Evolutionary conservation across 2,888 invertebrate genomes (phyloP).

Genomic region (Didymodactylos carnosus): DNA sequence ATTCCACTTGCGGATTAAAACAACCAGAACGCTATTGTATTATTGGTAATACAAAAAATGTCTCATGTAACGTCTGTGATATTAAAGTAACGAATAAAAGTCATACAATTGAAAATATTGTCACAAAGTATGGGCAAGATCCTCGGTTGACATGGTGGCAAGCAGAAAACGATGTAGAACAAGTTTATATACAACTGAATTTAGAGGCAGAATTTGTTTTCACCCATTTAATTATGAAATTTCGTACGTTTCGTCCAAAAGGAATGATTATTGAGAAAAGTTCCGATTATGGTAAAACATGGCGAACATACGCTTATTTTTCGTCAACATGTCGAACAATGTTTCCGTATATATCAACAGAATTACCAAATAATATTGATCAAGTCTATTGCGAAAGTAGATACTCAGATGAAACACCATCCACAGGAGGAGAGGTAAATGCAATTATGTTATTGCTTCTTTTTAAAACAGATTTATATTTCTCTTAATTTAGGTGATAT

Average conservation of each 20-base stretch:
- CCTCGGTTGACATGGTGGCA: slow-evolving; percentile 86
- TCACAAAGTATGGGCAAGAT: slow-evolving; percentile 42
- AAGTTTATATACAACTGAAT: slow-evolving; percentile 73
- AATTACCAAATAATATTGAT: slow-evolving; percentile 56
- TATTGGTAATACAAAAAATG: slow-evolving; percentile 39
- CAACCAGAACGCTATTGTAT: slow-evolving; percentile 70
- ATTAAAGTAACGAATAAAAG: slow-evolving; percentile 35
- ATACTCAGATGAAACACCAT: slow-evolving; percentile 81
- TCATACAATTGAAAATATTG: slow-evolving; percentile 75
- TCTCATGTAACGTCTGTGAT: slow-evolving; percentile 87
- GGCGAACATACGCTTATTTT: slow-evolving; percentile 83
- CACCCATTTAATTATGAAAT: slow-evolving; percentile 89
- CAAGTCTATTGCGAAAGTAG: slow-evolving; percentile 84
- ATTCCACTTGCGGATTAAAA: slow-evolving; percentile 75
- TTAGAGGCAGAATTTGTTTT: slow-evolving; percentile 97
- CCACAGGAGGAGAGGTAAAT: slow-evolving; percentile 66
- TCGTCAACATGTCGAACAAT: slow-evolving; percentile 74
- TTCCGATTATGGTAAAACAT: slow-evolving; percentile 71
- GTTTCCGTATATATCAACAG: slow-evolving; percentile 59
- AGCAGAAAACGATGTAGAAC: slow-evolving; percentile 83
- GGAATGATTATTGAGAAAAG: slow-evolving; percentile 78
- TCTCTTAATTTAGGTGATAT: slow-evolving; percentile 48
- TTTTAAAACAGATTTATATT: too few relatives aligned
- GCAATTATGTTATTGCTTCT: slow-evolving; percentile 16
- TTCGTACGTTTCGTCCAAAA: slow-evolving; percentile 90